Evolutionary conservation across 2,888 invertebrate species (phyloP).

Genomic region (Lumbricus terrestris): DNA sequence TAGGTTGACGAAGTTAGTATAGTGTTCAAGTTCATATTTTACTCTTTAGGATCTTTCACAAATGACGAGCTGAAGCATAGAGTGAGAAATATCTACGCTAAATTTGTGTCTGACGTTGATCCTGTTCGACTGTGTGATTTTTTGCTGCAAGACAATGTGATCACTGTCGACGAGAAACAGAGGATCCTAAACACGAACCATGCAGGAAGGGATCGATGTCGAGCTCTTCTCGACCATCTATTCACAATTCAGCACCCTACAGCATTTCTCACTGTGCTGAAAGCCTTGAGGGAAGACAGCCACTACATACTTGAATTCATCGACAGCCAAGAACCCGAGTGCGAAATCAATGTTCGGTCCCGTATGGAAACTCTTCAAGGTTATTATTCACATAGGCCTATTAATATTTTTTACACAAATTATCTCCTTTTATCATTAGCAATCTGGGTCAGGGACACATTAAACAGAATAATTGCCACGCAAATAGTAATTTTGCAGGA

Average conservation of each 20-base stretch:
- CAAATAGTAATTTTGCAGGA: too few species aligned
- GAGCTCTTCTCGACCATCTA: neutral
- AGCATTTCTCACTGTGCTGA: neutral
- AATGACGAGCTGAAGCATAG: neutral
- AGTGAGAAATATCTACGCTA: neutral
- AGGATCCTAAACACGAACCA: neutral
- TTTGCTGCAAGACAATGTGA: neutral
- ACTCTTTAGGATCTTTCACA: too few species aligned
- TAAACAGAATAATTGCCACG: too few species aligned
- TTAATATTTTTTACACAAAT: too few species aligned
- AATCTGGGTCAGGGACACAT: too few species aligned
- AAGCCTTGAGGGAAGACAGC: neutral
- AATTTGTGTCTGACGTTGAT: neutral
- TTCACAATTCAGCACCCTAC: neutral
- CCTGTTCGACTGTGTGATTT: neutral
- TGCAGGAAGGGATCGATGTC: neutral
- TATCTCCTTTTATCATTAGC: too few species aligned
- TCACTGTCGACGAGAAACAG: neutral
- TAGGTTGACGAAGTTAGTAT: too few species aligned
- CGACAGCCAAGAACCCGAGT: neutral
- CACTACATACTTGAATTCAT: neutral
- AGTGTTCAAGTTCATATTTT: too few species aligned
- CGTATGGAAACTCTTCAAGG: neutral
- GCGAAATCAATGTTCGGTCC: neutral
- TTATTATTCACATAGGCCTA: neutral